phyloP scores from a whole-genome alignment of 2,797 vertebrate genomes.

The Octomys mimax region DNA sequence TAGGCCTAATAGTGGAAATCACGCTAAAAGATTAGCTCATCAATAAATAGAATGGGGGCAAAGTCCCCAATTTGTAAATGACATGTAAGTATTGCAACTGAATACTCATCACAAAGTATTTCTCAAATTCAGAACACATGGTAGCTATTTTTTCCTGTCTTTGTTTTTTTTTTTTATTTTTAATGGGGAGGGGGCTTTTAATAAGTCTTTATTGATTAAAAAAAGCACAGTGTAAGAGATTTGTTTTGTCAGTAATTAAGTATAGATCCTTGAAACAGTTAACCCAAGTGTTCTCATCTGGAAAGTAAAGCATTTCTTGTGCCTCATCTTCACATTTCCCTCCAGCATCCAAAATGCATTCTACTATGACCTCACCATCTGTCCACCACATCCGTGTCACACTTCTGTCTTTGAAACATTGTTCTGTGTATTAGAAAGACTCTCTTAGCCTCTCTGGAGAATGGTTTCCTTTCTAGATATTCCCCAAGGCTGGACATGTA shows the following conservation, averaged over 20 bases:
- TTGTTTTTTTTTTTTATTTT: not conserved
- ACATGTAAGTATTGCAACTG: constrained; percentile 7
- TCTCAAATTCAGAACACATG: not conserved
- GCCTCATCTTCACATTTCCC: not conserved
- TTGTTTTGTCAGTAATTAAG: constrained; percentile 6
- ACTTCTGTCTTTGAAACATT: not conserved
- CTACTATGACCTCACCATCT: not conserved
- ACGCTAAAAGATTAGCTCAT: constrained; percentile 46
- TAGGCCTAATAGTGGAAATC: not conserved
- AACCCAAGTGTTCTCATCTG: not conserved
- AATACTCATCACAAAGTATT: constrained; percentile 9
- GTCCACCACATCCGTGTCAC: not conserved
- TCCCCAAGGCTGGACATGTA: not conserved
- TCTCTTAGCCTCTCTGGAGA: not conserved
- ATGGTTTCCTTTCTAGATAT: not conserved
- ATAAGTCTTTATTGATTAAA: not conserved
- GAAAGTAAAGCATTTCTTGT: not conserved
- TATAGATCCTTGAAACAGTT: constrained; percentile 4
- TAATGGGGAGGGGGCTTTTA: not conserved
- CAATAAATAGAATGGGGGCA: constrained; percentile 28
- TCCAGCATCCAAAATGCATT: not conserved
- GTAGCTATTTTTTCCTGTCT: not conserved
- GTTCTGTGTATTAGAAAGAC: not conserved
- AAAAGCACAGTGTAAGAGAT: not conserved
- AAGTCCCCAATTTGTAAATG: constrained; percentile 7